Evolutionary conservation across 2,888 invertebrate genomes (phyloP).

Genomic region (Lapara coniferarum): DNA sequence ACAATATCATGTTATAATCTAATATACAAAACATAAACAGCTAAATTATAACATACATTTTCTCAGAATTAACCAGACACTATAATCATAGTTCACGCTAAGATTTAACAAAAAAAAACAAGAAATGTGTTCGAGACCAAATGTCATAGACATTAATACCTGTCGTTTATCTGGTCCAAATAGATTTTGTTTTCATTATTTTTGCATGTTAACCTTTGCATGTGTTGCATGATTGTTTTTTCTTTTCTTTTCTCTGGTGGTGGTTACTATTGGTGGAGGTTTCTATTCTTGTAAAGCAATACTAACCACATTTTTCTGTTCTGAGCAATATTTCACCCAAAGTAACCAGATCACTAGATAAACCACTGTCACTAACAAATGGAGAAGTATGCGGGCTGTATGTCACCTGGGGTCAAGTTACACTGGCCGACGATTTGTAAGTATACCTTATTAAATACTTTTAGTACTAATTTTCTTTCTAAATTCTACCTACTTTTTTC

Average conservation of each 20-base stretch:
- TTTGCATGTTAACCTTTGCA: conserved; percentile 28
- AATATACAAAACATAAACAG: neutral
- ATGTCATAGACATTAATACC: neutral
- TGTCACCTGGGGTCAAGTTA: conserved; percentile 12
- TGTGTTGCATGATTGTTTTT: conserved; percentile 6
- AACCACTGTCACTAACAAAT: conserved; percentile 59
- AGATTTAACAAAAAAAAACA: neutral
- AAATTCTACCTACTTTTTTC: too few relatives aligned
- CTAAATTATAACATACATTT: neutral
- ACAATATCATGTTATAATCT: neutral
- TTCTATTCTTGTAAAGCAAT: conserved; percentile 32
- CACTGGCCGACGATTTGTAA: conserved; percentile 10
- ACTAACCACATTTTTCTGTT: conserved; percentile 77
- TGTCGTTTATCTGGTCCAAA: neutral
- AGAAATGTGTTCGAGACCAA: neutral
- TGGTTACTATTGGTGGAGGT: conserved; percentile 40
- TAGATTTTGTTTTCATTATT: conserved; percentile 1
- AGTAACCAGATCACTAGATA: conserved; percentile 67
- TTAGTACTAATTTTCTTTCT: neutral
- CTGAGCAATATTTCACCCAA: conserved; percentile 68
- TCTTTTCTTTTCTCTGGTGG: conserved; percentile 31
- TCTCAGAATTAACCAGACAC: too few relatives aligned
- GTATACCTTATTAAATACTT: conserved; percentile 10
- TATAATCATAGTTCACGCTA: neutral
- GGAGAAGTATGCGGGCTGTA: conserved; percentile 25